These are phyloP conservation scores for Chloroceryle amazona DNA, from an alignment of 2,797 vertebrate genomes.

Conservation along the genomic window DNA sequence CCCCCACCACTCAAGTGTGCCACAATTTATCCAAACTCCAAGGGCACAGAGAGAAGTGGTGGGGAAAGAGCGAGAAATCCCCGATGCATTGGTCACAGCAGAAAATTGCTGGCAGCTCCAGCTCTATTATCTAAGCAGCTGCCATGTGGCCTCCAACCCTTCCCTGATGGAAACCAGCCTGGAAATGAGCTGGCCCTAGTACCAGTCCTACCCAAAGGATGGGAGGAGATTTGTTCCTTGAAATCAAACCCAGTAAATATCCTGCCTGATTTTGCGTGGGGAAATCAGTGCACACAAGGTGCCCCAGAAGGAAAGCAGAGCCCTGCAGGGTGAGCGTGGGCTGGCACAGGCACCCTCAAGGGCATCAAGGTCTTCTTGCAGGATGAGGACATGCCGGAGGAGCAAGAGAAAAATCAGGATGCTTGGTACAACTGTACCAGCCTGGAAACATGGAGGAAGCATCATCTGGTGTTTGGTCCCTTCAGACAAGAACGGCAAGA, in stretches of 20 bases:
- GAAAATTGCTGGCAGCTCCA: slow-evolving; percentile 42
- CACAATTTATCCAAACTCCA: background rate
- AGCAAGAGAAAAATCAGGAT: background rate
- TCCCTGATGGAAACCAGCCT: slow-evolving; percentile 32
- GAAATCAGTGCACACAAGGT: background rate
- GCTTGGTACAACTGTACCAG: background rate
- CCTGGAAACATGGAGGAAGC: background rate
- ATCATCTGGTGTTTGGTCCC: background rate
- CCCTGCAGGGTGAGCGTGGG: too few species aligned
- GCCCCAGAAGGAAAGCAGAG: accelerated
- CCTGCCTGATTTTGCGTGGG: background rate
- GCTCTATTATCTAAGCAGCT: slow-evolving; percentile 16
- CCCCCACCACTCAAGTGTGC: accelerated
- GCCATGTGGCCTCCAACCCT: slow-evolving; percentile 35
- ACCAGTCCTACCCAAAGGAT: background rate
- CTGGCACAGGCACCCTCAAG: background rate
- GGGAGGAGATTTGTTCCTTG: slow-evolving; percentile 20
- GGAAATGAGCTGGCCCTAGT: slow-evolving; percentile 14
- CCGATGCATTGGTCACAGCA: background rate
- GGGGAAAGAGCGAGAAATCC: background rate
- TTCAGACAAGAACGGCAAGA: background rate
- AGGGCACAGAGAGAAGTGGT: accelerated
- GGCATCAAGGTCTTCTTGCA: background rate
- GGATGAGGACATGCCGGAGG: background rate
- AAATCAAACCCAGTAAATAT: background rate